Conservation (phyloP, 1,140 invertebrate species). For the Bombus sibiricus region DNA sequence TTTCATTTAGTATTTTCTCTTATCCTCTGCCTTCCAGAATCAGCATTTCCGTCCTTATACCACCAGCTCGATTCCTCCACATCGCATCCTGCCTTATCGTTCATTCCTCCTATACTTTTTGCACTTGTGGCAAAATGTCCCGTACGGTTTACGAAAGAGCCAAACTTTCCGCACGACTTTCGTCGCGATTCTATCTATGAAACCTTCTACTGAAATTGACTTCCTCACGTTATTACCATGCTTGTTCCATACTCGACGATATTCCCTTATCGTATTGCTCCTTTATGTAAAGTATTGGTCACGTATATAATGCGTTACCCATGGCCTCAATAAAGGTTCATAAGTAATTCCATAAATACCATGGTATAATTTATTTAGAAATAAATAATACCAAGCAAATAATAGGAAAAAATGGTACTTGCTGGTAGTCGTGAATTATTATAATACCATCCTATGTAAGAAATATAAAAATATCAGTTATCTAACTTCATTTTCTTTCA, state of each 20-base stretch:
- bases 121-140: background rate
- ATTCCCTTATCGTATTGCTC: constrained; percentile 12
- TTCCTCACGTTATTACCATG: background rate
- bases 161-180: background rate
- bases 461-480: background rate
- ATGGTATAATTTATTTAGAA: background rate
- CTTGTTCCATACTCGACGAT: background rate
- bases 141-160: too few species aligned
- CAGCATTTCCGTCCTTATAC: too few species aligned
- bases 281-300: constrained; percentile 5
- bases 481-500: too few species aligned
- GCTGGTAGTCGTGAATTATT: background rate
- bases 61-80: too few species aligned
- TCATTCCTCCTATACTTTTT: too few species aligned
- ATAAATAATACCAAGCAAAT: background rate
- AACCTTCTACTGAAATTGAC: background rate
- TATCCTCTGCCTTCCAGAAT: background rate
- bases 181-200: background rate
- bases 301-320: background rate
- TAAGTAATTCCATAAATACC: background rate
- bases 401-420: background rate
- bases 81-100: too few species aligned
- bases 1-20: too few species aligned
- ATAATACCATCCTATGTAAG: background rate
- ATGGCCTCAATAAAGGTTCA: background rate